Evolutionary conservation across 2,797 vertebrate species (phyloP), one percentile per base, ranked within the genome.

Genomic region (Tenualosa thibaudeaui): DNA sequence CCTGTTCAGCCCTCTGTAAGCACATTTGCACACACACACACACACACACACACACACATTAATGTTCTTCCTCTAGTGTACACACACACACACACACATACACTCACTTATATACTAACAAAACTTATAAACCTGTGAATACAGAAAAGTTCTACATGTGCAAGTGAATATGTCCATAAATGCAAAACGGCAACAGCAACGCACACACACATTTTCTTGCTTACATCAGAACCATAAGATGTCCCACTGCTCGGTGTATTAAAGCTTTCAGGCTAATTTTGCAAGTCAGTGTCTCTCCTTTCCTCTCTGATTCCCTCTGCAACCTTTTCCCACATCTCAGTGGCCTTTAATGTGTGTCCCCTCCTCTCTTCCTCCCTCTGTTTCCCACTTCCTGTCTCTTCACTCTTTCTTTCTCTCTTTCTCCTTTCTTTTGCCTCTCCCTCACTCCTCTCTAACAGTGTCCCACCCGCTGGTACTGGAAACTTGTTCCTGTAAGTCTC

Each of bases 401-500:
- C 96, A 90, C 95, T 94, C 88, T 94, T 95, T 89, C 96, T 95
- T 93, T 96, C 94, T 91, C 89, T 92, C 92, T 89, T 1, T 96
- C 90, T 91, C 84, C 94, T 92, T 95, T 92, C 94, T 91, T 89
- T 93, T 92, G 91, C 89, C 94, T 92, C 92, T 92, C 92, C 89
- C 91, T 93, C 91, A 93, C 94, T 92, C 94, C 94, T 43, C 7
- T 78, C 90, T 91, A 88, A 92, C 94, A 96, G 95, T 96, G 95
- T 94, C 94, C 95, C 87, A 95, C 94, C 90, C 93, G 94, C 92
- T 96, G 96, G 96, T 96, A 96, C 93, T 96, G 96, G 96, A 96
- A 96, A 93, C 95, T 96, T 94, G 94, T 96, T 93, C 96, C 96
- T 96, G 95, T 96, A 96, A 96, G 96, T 95, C 94, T 95, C 91